Base-by-base conservation (phyloP, 2,113 vertebrate species). In the Bos indicus region DNA sequence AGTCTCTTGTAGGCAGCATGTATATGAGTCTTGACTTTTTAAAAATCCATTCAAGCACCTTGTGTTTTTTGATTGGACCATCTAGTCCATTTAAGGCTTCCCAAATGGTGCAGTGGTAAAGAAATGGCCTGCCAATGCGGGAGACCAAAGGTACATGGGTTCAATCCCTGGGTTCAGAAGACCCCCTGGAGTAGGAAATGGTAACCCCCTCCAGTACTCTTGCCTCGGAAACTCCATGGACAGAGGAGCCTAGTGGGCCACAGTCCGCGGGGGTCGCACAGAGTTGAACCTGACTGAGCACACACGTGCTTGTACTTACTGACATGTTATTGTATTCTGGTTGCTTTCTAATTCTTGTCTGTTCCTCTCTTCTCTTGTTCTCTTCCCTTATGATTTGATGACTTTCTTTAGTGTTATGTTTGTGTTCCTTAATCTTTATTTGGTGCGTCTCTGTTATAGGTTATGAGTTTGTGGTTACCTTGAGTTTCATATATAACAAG, bases 41-140 rank as follows among this genome's bases (percentile, higher is more conserved):
- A 2, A 52, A 7, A n/a, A 25, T 82, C 33, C 51, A 54, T 54
- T 36, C 51, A n/a, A 52, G 11, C 11, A 82, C 11, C 19, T 52
- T 36, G 33, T 82, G 48, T 13, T 52, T 82, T 51, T 82, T 54
- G 51, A 54, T 82, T 25, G 30, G 30, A 23, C 11, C 19, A 25
- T 36, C 52, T 82, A 25, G 51, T 36, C 51, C 19, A 14, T 77
- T 26, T 43, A 26, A 26, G 71, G 6, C 71, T 77, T 40, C 71
- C 40, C 71, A 43, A 4, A 23, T 25, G 19, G 67, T 0, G 0
- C 67, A 23, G 10, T 12, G 10, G 10, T 23, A 71, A 40, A 40
- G 36, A 40, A 71, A 71, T 71, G n/a, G 36, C 36, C 67, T 25
- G 19, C 36, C 21, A 36, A 6, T 40, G 21, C 36, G 23, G 36